Base-by-base conservation (phyloP, 2,888 invertebrate species). In the Mamestra brassicae region DNA sequence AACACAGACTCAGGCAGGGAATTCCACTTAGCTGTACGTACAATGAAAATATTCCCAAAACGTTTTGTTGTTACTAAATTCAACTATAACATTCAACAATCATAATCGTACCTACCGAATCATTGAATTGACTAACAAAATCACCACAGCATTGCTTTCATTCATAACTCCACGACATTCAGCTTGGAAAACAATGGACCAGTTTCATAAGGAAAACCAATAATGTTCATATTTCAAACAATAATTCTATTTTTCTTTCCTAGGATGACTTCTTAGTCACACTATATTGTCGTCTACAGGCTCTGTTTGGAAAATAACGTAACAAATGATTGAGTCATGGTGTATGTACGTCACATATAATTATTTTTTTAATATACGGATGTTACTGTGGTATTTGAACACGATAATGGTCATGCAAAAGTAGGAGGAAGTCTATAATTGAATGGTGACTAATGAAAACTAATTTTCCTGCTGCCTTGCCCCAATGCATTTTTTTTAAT, bases 231-330 rank as follows among this genome's bases (percentile, higher is more conserved):
- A n/a, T 45, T 58, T 61, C n/a, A n/a, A 8, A 64, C 13, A 68
- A 55, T 45, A 52, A 10, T n/a, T 42, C 26, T 72, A 65, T 60
- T 69, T 72, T 77, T 62, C 81, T 80, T 72, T 66, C 7, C 58
- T 66, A 76, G 65, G 69, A 71, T 66, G 26, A 61, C 57, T 42
- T 50, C 26, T 63, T 71, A 76, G 71, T 80, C 61, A 80, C 8
- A 47, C 2, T 54, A 47, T 61, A 70, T 62, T 50, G 47, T 50
- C 0, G 34, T 55, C 50, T 45, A 2, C 11, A 1, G 11, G 10
- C 15, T n/a, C 8, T 36, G 15, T 34, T 34, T 75, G 11, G 38
- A 75, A 54, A 76, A 57, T n/a, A 69, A 50, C 42, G 36, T 69
- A 45, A 61, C 3, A 17, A 26, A 8, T 4, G 1, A 63, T 57